phyloP scores from a whole-genome alignment of 2,113 vertebrate species.

The Addax nasomaculatus region DNA sequence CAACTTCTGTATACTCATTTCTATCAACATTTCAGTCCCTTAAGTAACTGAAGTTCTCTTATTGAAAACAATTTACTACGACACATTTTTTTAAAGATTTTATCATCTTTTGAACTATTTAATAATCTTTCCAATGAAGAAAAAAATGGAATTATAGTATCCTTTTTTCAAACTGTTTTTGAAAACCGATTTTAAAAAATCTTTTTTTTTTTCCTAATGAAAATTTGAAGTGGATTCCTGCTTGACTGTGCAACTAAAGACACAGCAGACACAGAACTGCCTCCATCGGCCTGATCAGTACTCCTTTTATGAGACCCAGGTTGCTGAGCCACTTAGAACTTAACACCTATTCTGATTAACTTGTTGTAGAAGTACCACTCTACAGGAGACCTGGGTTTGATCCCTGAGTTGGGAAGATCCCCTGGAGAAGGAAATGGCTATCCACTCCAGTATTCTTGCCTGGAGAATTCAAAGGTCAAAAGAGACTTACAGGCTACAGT shows the following conservation, averaged over 20 bases:
- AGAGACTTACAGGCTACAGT: background rate
- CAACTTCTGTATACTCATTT: background rate
- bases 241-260: background rate
- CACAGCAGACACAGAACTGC: no score
- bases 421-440: background rate
- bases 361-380: background rate
- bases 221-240: background rate
- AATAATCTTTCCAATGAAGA: background rate
- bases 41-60: background rate
- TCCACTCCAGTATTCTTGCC: background rate
- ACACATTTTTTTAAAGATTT: background rate
- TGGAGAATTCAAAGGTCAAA: background rate
- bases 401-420: background rate
- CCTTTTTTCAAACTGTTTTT: background rate
- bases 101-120: background rate
- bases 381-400: background rate
- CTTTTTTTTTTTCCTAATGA: background rate
- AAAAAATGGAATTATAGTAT: background rate
- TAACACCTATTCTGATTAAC: background rate
- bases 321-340: background rate
- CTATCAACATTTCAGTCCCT: background rate
- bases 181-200: background rate
- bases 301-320: background rate
- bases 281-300: background rate
- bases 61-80: background rate